A percentile compares a stretch with the other conserved stretches of the same genome.
Conservation (phyloP, 2,113 vertebrate genomes). For the Synodontis membranacea region DNA sequence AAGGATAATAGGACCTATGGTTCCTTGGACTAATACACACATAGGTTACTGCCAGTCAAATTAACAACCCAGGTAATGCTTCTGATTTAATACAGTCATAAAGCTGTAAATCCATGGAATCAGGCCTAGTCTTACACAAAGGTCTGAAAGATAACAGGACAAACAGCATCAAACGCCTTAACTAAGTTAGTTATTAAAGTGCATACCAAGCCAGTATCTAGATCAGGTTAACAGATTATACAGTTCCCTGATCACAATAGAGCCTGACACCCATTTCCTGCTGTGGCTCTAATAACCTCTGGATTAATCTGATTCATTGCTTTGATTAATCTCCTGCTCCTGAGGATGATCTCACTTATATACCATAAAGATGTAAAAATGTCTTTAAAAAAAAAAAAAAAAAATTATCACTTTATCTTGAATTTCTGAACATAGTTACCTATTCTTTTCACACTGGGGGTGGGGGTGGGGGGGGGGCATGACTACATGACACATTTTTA, state of each 20-base stretch:
- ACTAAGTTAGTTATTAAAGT: neutral
- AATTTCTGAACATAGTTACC: too few relatives aligned
- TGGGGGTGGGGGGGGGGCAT: too few relatives aligned
- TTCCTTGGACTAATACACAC: neutral
- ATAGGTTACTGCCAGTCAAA: neutral
- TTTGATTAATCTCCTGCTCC: neutral
- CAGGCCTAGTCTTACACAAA: neutral
- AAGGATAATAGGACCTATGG: neutral
- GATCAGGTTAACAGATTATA: neutral
- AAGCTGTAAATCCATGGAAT: neutral
- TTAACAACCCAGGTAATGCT: neutral
- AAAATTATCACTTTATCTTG: too few relatives aligned
- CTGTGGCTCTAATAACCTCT: neutral
- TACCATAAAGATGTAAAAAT: neutral
- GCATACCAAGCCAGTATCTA: neutral
- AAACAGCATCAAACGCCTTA: neutral
- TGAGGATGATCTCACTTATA: neutral
- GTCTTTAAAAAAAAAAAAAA: too few relatives aligned
- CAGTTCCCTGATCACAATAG: neutral
- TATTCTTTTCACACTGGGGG: too few relatives aligned
- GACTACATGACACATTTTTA: too few relatives aligned
- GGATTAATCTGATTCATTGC: neutral
- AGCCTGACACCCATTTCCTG: neutral
- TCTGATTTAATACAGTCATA: neutral
- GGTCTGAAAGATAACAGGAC: slow-evolving; percentile 2